Conservation (phyloP, 2,888 invertebrate species). For the Andrena bicolor region DNA sequence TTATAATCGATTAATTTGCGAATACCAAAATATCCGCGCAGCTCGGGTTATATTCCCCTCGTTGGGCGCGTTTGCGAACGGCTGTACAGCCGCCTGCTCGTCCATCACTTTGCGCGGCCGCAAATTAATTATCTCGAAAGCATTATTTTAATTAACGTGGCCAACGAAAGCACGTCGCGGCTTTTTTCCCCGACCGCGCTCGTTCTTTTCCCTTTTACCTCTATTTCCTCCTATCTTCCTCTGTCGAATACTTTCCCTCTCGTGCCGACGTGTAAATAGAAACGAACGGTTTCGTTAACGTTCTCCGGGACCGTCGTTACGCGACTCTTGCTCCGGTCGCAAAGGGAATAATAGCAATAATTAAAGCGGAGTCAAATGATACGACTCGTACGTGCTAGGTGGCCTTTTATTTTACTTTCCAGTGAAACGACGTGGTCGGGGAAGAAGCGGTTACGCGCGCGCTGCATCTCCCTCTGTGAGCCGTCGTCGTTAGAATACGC, state of each 20-base stretch:
- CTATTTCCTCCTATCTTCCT: not conserved
- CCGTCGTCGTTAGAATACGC: slow-evolving; percentile 73
- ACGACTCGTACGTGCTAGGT: not conserved
- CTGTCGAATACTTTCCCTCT: not conserved
- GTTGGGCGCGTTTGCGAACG: slow-evolving; percentile 32
- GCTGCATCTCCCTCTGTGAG: slow-evolving; percentile 33
- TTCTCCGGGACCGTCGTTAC: not conserved
- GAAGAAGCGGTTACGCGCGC: slow-evolving; percentile 13
- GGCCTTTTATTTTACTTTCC: not conserved
- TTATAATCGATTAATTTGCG: slow-evolving; percentile 72
- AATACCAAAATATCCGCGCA: slow-evolving; percentile 60
- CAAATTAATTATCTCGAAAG: slow-evolving; percentile 76
- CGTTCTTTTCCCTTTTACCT: slow-evolving; percentile 14
- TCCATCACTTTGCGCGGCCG: slow-evolving; percentile 72
- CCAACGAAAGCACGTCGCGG: slow-evolving; percentile 51
- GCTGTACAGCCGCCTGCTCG: slow-evolving; percentile 62
- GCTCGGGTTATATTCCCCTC: slow-evolving; percentile 44
- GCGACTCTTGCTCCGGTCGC: not conserved
- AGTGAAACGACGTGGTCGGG: slow-evolving; percentile 18
- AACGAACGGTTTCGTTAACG: slow-evolving; percentile 15
- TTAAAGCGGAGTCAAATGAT: slow-evolving; percentile 38
- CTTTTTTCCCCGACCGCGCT: slow-evolving; percentile 35
- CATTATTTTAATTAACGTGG: slow-evolving; percentile 76
- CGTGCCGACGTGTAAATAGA: slow-evolving; percentile 1
- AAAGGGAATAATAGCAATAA: slow-evolving; percentile 19